Conservation (phyloP, 2,113 vertebrate species). For the Cololabis saira region DNA sequence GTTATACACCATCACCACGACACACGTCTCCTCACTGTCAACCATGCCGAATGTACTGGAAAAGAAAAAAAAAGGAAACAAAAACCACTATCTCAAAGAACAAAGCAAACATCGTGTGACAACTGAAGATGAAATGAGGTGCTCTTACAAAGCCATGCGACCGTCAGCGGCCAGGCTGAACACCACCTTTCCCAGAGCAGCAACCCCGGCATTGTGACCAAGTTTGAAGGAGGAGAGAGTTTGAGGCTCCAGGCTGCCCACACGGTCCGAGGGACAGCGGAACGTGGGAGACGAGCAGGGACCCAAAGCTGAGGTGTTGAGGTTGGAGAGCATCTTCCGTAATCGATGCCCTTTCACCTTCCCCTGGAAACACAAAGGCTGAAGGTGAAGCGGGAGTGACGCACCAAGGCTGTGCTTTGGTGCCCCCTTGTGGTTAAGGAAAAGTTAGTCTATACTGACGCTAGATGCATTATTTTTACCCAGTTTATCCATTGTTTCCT, state of each 20-base stretch:
- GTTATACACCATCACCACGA: conserved; percentile 91
- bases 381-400: not conserved
- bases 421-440: conserved; percentile 60
- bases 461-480: not conserved
- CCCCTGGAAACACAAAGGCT: conserved; percentile 74
- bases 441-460: not conserved
- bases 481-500: too few relatives aligned
- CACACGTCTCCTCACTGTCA: conserved; percentile 87
- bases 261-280: conserved; percentile 80
- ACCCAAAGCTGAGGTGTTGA: conserved; percentile 82
- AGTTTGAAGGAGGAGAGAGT: conserved; percentile 78
- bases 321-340: conserved; percentile 85
- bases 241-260: conserved; percentile 79
- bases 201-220: conserved; percentile 82
- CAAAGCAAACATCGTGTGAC: too few relatives aligned
- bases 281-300: conserved; percentile 85
- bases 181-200: conserved; percentile 89
- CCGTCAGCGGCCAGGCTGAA: conserved; percentile 90
- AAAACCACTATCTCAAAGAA: not conserved
- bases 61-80: not conserved
- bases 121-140: not conserved
- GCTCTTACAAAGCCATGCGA: conserved; percentile 91
- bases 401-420: conserved; percentile 14
- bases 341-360: conserved; percentile 89
- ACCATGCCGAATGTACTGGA: conserved; percentile 89